Percentiles rank a stretch among this genome's conserved stretches.
Conservation (phyloP, 2,113 vertebrate species). For the Rhynchomys soricoides region DNA sequence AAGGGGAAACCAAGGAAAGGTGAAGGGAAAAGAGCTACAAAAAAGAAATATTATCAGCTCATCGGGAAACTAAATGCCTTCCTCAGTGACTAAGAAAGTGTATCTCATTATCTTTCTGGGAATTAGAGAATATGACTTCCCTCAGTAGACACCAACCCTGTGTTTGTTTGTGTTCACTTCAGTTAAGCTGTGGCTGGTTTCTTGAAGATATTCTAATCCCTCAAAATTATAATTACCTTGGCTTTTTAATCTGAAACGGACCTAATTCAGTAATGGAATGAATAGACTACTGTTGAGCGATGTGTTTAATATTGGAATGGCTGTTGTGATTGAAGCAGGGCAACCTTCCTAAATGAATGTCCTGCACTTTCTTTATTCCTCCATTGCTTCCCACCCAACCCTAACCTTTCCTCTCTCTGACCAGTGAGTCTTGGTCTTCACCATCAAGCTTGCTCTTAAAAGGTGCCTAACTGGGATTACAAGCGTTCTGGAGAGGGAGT, state of each 20-base stretch:
- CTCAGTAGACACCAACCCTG: background rate
- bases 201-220: conserved; percentile 25
- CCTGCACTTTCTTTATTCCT: background rate
- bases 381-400: background rate
- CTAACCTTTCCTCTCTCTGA: background rate
- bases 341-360: background rate
- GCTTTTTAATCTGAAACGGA: conserved; percentile 29
- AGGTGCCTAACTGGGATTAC: background rate
- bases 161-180: background rate
- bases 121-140: too few relatives aligned
- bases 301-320: background rate
- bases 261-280: conserved; percentile 24
- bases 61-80: background rate
- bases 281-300: background rate
- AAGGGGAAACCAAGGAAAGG: conserved; percentile 96
- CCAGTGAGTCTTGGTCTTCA: background rate
- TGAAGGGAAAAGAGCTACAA: conserved; percentile 94
- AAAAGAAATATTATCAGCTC: conserved; percentile 89
- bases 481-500: background rate
- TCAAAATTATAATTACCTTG: background rate
- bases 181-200: background rate
- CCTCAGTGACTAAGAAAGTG: background rate
- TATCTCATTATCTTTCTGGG: background rate
- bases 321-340: background rate
- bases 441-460: conserved; percentile 30